These are phyloP conservation scores for Mizuhopecten yessoensis DNA, from an alignment of 1,140 invertebrate species.

Conservation along the genomic window DNA sequence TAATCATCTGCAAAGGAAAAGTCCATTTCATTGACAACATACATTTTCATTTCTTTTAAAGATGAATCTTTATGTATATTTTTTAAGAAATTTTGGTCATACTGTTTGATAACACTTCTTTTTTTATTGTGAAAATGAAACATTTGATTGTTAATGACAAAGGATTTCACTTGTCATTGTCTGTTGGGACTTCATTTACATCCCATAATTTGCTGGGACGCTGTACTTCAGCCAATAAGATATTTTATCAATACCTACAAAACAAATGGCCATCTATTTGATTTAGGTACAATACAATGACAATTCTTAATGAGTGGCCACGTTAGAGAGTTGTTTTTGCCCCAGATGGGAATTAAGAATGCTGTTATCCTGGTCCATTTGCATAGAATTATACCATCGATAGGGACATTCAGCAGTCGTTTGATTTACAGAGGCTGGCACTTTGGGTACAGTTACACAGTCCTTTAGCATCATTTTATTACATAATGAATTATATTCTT, in stretches of 20 bases:
- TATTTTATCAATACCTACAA: neutral
- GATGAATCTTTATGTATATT: too few species aligned
- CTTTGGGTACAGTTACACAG: neutral
- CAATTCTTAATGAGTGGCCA: slow-evolving; percentile 3
- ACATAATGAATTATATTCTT: neutral
- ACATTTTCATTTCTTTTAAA: too few species aligned
- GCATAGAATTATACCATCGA: slow-evolving; percentile 37
- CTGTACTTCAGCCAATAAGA: neutral
- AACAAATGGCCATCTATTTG: slow-evolving; percentile 18
- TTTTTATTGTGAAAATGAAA: too few species aligned
- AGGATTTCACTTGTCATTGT: too few species aligned
- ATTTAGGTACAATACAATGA: neutral
- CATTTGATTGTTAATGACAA: too few species aligned
- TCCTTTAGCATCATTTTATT: slow-evolving; percentile 35
- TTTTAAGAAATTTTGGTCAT: too few species aligned
- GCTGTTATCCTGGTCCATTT: neutral
- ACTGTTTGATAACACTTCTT: too few species aligned
- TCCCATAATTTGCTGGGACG: neutral
- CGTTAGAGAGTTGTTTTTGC: neutral
- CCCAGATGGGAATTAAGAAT: slow-evolving; percentile 32
- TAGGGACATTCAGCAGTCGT: neutral
- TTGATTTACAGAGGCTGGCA: neutral
- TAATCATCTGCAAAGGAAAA: too few species aligned
- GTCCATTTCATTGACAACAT: too few species aligned
- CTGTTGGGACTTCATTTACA: too few species aligned